Evolutionary conservation across 2,113 vertebrate genomes (phyloP).

Genomic region (Hippocampus guttulatus): DNA sequence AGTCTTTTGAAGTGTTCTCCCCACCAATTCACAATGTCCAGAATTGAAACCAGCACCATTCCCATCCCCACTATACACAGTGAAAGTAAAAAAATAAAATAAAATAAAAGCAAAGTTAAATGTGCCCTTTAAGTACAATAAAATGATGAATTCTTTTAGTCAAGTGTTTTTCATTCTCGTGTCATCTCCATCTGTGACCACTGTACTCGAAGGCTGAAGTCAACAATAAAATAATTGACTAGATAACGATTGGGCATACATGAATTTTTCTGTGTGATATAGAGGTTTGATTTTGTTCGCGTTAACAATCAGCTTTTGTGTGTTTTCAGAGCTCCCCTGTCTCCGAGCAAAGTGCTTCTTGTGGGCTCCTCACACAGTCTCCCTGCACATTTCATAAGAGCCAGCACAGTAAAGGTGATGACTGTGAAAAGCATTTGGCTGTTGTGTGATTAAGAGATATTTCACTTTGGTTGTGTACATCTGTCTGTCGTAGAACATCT

Average conservation of each 20-base stretch:
- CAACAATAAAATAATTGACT: background rate
- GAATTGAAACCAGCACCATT: no score
- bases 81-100: no score
- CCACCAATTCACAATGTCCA: no score
- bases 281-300: background rate
- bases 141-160: background rate
- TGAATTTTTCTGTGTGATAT: background rate
- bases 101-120: no score
- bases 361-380: slow-evolving; percentile 49
- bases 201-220: background rate
- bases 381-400: slow-evolving; percentile 34
- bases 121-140: no score
- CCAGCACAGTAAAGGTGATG: slow-evolving; percentile 49
- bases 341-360: slow-evolving; percentile 44
- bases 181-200: background rate
- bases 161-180: background rate
- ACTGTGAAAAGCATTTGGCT: slow-evolving; percentile 33
- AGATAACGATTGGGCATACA: background rate
- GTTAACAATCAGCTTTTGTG: background rate
- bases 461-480: slow-evolving; percentile 22
- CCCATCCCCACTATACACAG: no score
- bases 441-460: background rate
- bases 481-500: slow-evolving; percentile 21
- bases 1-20: no score
- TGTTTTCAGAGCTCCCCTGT: slow-evolving; percentile 38